phyloP scores from a whole-genome alignment of 2,113 vertebrate species.

The Pluvialis apricaria region DNA sequence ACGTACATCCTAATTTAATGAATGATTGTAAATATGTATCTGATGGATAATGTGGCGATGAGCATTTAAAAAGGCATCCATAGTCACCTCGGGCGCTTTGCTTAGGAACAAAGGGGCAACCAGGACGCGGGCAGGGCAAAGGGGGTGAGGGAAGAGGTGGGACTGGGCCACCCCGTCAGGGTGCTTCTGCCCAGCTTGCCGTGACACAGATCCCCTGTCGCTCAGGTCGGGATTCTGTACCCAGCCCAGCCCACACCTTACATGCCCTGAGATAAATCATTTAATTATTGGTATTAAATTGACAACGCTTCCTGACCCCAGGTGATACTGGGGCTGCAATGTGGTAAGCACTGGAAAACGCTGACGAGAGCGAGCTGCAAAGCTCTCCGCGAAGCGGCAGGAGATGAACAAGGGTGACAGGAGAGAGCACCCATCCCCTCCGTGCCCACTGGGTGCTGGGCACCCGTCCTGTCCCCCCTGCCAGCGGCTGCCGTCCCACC shows the following conservation, averaged over 20 bases:
- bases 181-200: background rate
- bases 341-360: background rate
- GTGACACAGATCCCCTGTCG: background rate
- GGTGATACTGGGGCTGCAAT: rapidly evolving
- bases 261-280: background rate
- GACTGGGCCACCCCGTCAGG: background rate
- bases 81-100: constrained; percentile 9
- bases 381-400: background rate
- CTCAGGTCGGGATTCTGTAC: rapidly evolving
- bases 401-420: background rate
- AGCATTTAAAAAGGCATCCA: constrained; percentile 36
- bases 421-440: background rate
- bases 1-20: constrained; percentile 54
- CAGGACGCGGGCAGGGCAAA: background rate
- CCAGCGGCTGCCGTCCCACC: background rate
- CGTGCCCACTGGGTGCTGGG: background rate
- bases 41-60: constrained; percentile 36
- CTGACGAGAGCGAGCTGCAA: rapidly evolving
- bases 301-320: background rate
- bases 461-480: background rate
- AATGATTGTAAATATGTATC: constrained; percentile 54
- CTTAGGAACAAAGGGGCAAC: background rate
- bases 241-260: background rate
- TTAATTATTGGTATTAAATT: background rate
- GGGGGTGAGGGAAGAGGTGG: background rate